These are phyloP conservation scores for Anastatus disparis DNA, from an alignment of 1,140 invertebrate species.

Conservation along the genomic window DNA sequence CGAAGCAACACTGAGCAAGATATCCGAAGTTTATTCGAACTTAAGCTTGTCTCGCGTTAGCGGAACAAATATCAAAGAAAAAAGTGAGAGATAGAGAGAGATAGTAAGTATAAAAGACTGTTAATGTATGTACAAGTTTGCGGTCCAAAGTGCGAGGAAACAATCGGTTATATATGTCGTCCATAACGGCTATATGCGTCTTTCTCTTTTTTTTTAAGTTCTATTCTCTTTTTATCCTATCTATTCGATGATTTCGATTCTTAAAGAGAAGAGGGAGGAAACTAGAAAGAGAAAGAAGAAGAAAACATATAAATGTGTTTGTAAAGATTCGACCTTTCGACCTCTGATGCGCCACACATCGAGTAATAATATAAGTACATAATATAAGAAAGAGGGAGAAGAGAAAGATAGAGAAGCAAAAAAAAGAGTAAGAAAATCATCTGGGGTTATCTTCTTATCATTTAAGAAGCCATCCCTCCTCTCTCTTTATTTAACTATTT, in stretches of 20 bases:
- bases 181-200: not conserved
- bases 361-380: too few species aligned
- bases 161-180: too few species aligned
- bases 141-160: constrained; percentile 61
- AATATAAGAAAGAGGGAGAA: not conserved
- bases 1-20: constrained; percentile 58
- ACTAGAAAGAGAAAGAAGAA: too few species aligned
- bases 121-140: too few species aligned
- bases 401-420: not conserved
- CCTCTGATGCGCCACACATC: constrained; percentile 9
- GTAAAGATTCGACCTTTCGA: constrained; percentile 29
- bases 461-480: too few species aligned
- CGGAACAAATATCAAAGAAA: too few species aligned
- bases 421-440: constrained; percentile 8
- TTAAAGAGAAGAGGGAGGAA: constrained; percentile 21
- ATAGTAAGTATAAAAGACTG: too few species aligned
- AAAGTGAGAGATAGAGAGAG: too few species aligned
- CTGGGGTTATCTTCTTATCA: constrained; percentile 38
- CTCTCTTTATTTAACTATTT: too few species aligned
- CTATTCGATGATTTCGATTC: too few species aligned
- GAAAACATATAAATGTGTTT: too few species aligned
- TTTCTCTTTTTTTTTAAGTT: constrained; percentile 11
- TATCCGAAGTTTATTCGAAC: constrained; percentile 58
- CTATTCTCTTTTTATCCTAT: too few species aligned
- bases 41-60: constrained; percentile 46